Conservation (phyloP, 1,140 invertebrate species). For the Hestina assimilis region DNA sequence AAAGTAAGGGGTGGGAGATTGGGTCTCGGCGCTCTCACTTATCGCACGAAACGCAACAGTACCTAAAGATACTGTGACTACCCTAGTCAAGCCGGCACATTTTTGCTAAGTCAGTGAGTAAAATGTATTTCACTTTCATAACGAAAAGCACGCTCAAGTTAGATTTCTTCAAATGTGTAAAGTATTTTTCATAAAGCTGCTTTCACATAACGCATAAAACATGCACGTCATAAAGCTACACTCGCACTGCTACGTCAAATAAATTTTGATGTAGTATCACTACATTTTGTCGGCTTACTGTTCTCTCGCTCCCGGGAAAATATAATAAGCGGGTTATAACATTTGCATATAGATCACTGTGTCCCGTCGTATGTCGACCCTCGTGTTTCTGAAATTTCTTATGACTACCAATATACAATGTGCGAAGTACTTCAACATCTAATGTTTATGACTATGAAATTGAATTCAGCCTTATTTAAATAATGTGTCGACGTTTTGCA, state of each 20-base stretch:
- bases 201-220: constrained; percentile 4
- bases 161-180: background rate
- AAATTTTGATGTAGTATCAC: constrained; percentile 55
- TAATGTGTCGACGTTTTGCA: too few relatives aligned
- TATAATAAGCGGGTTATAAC: constrained; percentile 75
- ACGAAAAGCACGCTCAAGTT: too few relatives aligned
- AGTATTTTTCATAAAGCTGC: constrained; percentile 11
- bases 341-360: constrained; percentile 75
- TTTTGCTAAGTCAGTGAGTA: too few relatives aligned
- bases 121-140: too few relatives aligned
- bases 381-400: constrained; percentile 34
- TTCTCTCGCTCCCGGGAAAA: constrained; percentile 53
- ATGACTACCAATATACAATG: constrained; percentile 35
- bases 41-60: too few relatives aligned
- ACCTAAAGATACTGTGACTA: too few relatives aligned
- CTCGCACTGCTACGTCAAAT: constrained; percentile 28
- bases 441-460: background rate
- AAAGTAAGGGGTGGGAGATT: too few relatives aligned
- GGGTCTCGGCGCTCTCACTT: too few relatives aligned
- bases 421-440: background rate
- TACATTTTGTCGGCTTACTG: constrained; percentile 53
- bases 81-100: too few relatives aligned
- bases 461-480: background rate
- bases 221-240: constrained; percentile 23
- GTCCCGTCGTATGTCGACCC: constrained; percentile 42